Evolutionary conservation across 2,797 vertebrate genomes (phyloP).

Genomic region (Garrulus glandarius): DNA sequence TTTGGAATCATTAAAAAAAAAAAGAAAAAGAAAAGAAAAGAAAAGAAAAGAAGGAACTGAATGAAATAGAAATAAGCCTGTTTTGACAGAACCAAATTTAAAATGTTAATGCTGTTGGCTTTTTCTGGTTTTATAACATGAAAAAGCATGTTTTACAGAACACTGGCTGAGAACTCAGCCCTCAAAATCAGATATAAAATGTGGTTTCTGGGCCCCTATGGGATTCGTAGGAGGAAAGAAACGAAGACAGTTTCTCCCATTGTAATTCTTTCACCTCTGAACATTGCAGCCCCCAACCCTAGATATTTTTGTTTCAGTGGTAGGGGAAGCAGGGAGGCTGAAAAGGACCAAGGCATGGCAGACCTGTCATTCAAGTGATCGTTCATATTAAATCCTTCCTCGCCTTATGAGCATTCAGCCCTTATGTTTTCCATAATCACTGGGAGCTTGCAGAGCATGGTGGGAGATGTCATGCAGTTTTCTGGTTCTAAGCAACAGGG

Average conservation of each 20-base stretch:
- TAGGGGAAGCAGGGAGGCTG: background rate
- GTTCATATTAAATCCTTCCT: background rate
- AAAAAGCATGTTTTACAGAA: slow-evolving; percentile 5
- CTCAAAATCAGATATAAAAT: slow-evolving; percentile 15
- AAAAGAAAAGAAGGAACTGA: background rate
- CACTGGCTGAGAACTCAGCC: background rate
- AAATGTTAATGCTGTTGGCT: background rate
- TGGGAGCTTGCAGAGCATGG: background rate
- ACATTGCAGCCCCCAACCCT: background rate
- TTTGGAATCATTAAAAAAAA: background rate
- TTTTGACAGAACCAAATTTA: background rate
- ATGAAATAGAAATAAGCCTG: background rate
- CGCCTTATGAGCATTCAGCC: background rate
- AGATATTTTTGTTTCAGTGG: background rate
- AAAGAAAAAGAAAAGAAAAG: background rate
- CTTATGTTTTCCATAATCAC: background rate
- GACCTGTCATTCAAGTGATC: background rate
- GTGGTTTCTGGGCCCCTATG: background rate
- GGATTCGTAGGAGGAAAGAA: background rate
- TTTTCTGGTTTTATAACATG: background rate
- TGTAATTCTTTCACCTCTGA: background rate
- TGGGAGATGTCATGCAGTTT: fast-evolving
- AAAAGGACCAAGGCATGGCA: background rate
- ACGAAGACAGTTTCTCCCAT: background rate
- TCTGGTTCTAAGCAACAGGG: background rate